phyloP scores from a whole-genome alignment of 2,888 invertebrate genomes.

The Drosophila imparisetae region DNA sequence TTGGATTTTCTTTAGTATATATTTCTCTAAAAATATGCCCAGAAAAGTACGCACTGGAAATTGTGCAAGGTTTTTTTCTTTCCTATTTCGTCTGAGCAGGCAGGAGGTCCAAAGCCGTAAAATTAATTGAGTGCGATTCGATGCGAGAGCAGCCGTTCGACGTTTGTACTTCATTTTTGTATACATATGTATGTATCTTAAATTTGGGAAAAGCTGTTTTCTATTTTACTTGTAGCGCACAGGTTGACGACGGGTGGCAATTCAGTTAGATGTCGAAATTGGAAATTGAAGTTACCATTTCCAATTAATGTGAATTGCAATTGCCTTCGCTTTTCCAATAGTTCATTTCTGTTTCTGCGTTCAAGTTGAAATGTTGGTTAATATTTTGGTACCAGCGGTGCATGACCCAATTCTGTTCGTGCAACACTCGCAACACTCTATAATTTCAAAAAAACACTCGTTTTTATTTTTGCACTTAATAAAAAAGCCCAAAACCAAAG shows the following conservation, averaged over 20 bases:
- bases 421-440: constrained; percentile 13
- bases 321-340: constrained; percentile 9
- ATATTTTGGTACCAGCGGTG: constrained; percentile 18
- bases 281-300: constrained; percentile 31
- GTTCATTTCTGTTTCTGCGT: no score
- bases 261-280: constrained; percentile 61
- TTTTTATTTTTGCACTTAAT: constrained; percentile 49
- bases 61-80: constrained; percentile 48
- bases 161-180: constrained; percentile 37
- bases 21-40: constrained; percentile 37
- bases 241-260: constrained; percentile 60
- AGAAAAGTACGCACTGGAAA: constrained; percentile 23
- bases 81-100: constrained; percentile 3
- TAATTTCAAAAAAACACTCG: constrained; percentile 41
- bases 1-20: constrained; percentile 35
- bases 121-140: constrained; percentile 73
- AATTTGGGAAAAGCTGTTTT: constrained; percentile 9
- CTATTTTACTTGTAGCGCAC: constrained; percentile 6
- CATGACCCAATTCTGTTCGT: constrained; percentile 55
- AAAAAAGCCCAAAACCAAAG: constrained; percentile 26
- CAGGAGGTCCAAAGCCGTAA: constrained; percentile 41
- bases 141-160: constrained; percentile 34
- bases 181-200: constrained; percentile 30
- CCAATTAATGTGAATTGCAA: constrained; percentile 33
- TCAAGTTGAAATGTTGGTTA: constrained; percentile 6